These are phyloP conservation scores for Hydrocynus forskahlii DNA, from an alignment of 2,797 vertebrate genomes.

Conservation along the genomic window DNA sequence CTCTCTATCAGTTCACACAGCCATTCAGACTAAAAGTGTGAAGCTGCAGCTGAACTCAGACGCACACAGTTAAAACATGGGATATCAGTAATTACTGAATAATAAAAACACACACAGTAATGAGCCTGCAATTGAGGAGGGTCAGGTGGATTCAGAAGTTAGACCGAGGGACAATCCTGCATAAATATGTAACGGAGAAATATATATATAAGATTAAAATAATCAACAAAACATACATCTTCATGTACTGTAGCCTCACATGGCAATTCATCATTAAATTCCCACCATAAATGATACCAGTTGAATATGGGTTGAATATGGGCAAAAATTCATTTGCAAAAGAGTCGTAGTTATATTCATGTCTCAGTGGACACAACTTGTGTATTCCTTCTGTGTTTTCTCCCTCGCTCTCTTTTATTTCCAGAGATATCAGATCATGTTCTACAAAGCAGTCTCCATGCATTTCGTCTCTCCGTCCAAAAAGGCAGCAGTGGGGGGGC, in stretches of 20 bases:
- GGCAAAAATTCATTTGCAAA: not conserved
- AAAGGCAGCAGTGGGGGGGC: not conserved
- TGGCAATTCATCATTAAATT: not conserved
- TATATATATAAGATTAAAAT: not conserved
- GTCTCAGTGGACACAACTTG: conserved; percentile 37
- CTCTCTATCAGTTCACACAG: not conserved
- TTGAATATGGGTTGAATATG: not conserved
- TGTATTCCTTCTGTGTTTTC: not conserved
- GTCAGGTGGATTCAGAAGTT: no score
- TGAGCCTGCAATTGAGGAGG: no score
- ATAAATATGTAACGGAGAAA: not conserved
- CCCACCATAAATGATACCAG: not conserved
- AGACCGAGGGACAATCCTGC: not conserved
- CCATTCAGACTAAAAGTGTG: not conserved
- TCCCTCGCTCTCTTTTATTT: conserved; percentile 26
- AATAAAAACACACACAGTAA: no score
- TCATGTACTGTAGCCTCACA: not conserved
- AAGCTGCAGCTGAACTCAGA: not conserved
- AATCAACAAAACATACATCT: not conserved
- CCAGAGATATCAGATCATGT: conserved; percentile 30
- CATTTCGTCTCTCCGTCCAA: conserved; percentile 22
- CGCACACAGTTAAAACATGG: not conserved
- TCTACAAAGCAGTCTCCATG: conserved; percentile 26
- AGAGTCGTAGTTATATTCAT: not conserved
- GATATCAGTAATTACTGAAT: not conserved